Evolutionary conservation across 2,797 vertebrate genomes (phyloP).

Genomic region (Poeciliopsis paucimaculata): DNA sequence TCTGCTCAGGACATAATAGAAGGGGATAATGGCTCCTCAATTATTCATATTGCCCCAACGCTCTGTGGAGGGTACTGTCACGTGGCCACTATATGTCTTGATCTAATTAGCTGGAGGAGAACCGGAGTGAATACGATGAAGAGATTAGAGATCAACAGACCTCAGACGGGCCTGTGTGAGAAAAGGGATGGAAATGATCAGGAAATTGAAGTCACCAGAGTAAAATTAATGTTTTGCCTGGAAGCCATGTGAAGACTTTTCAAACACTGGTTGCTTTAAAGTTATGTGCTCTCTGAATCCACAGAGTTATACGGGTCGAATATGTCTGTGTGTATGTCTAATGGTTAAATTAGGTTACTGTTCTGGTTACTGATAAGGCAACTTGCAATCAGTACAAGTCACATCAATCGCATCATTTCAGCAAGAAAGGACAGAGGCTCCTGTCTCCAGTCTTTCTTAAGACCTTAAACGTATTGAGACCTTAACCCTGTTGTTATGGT

Average conservation of each 20-base stretch:
- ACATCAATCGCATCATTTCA: not conserved
- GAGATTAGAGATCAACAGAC: constrained; percentile 6
- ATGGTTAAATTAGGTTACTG: not conserved
- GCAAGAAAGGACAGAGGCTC: not conserved
- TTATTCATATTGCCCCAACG: constrained; percentile 70
- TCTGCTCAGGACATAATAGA: constrained; percentile 64
- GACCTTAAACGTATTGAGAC: too few relatives aligned
- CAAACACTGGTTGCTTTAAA: not conserved
- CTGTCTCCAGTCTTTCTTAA: not conserved
- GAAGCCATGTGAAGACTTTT: not conserved
- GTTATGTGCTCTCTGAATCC: not conserved
- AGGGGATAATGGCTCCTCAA: constrained; percentile 72
- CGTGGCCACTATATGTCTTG: constrained; percentile 70
- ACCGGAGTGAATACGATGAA: constrained; percentile 29
- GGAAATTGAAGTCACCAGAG: not conserved
- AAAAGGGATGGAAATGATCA: not conserved
- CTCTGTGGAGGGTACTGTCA: constrained; percentile 69
- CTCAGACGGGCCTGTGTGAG: not conserved
- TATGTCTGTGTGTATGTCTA: not conserved
- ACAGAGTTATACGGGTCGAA: not conserved
- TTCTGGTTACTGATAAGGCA: not conserved
- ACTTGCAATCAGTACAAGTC: not conserved
- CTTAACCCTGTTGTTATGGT: too few relatives aligned
- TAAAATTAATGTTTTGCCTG: not conserved
- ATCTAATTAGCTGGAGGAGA: constrained; percentile 70